These are phyloP conservation scores for Psettodes erumei DNA, from an alignment of 2,113 vertebrate genomes.

Conservation along the genomic window DNA sequence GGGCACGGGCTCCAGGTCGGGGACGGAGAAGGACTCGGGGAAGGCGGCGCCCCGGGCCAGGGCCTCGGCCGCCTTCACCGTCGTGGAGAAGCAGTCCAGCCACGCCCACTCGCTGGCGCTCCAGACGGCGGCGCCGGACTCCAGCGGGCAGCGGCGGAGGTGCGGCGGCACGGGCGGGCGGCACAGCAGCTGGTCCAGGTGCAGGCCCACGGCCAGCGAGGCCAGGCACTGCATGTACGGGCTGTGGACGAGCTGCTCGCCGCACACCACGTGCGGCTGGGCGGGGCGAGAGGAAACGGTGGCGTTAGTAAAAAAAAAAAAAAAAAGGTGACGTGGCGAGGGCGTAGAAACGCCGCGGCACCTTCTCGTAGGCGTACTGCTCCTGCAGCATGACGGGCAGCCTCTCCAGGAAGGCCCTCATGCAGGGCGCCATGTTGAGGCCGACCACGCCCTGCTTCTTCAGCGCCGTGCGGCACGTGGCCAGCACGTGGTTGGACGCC, in stretches of 20 bases:
- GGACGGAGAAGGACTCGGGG: conserved; percentile 93
- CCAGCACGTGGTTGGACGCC: conserved; percentile 90
- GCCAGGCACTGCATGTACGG: conserved; percentile 98
- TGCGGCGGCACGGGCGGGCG: conserved; percentile 88
- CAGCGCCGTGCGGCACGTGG: conserved; percentile 92
- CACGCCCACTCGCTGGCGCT: conserved; percentile 95
- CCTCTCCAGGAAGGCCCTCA: conserved; percentile 95
- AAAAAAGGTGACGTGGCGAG: too few relatives aligned
- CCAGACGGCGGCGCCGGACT: conserved; percentile 84
- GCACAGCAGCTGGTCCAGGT: conserved; percentile 92
- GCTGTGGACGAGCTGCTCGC: conserved; percentile 97
- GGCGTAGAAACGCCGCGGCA: conserved; percentile 56
- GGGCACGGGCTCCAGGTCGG: conserved; percentile 93
- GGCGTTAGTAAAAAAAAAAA: neutral
- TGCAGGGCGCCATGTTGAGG: conserved; percentile 95
- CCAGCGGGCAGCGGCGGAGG: conserved; percentile 85
- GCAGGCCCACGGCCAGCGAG: conserved; percentile 93
- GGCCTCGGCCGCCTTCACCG: conserved; percentile 95
- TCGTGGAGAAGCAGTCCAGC: conserved; percentile 96
- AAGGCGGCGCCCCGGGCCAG: conserved; percentile 91
- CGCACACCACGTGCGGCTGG: conserved; percentile 95
- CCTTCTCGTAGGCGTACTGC: conserved; percentile 97
- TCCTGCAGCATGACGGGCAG: conserved; percentile 97
- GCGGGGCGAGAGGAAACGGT: neutral
- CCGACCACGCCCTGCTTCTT: conserved; percentile 95